phyloP scores from a whole-genome alignment of 2,113 vertebrate species.

The Tragelaphus imberbis region DNA sequence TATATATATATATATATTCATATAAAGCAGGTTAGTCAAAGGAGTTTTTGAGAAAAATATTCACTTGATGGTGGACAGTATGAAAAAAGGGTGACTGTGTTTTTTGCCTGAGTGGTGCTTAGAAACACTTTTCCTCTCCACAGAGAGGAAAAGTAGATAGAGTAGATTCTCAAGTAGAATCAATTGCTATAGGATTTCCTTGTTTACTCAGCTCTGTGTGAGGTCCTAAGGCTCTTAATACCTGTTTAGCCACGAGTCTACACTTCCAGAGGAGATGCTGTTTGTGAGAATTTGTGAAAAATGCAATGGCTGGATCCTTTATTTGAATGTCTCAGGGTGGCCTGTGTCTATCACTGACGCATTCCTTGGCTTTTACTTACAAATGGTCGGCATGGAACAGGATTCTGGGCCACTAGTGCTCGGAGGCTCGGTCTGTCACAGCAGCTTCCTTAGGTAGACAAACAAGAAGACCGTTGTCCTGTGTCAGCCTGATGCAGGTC shows the following conservation, averaged over 20 bases:
- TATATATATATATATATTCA: not conserved
- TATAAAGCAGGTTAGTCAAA: not conserved
- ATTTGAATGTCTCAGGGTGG: not conserved
- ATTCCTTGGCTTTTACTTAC: not conserved
- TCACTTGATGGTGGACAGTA: not conserved
- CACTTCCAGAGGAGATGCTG: not conserved
- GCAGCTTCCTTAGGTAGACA: not conserved
- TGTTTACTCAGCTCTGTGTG: not conserved
- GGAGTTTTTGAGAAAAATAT: not conserved
- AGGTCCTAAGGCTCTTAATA: not conserved
- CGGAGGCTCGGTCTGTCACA: accelerated
- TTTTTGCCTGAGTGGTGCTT: not conserved
- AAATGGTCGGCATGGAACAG: accelerated
- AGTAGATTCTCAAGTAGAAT: not conserved
- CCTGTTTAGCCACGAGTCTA: not conserved
- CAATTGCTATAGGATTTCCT: not conserved
- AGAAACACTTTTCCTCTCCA: not conserved
- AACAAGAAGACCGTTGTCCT: not conserved
- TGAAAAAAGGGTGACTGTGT: not conserved
- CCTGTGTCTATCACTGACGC: not conserved
- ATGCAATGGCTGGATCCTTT: not conserved
- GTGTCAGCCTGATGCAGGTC: not conserved
- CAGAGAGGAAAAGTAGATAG: no score
- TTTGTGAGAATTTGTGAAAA: not conserved
- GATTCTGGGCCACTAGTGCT: not conserved